Evolutionary conservation across 2,797 vertebrate genomes (phyloP).

Genomic region (Balearica regulorum): DNA sequence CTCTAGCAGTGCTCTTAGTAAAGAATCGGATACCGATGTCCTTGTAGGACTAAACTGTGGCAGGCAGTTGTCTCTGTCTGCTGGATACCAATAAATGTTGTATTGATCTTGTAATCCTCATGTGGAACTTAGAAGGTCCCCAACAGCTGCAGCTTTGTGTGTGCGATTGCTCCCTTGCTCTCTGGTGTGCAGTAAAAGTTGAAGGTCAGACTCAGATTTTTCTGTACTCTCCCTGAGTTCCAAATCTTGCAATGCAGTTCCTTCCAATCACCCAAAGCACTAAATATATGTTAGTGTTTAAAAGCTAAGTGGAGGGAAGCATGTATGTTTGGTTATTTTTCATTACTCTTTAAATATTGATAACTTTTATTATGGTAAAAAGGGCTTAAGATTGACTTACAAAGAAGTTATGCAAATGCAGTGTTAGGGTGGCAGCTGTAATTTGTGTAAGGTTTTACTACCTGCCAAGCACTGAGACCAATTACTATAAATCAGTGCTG

Average conservation of each 20-base stretch:
- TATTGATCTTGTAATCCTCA: not conserved
- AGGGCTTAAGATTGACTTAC: not conserved
- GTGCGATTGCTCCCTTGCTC: not conserved
- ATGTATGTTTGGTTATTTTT: not conserved
- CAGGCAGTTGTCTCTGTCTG: not conserved
- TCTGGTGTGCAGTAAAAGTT: not conserved
- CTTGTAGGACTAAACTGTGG: not conserved
- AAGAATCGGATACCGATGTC: not conserved
- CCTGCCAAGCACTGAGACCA: not conserved
- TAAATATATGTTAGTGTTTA: not conserved
- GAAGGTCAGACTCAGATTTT: not conserved
- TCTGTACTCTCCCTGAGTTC: not conserved
- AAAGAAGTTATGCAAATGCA: not conserved
- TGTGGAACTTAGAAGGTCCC: not conserved
- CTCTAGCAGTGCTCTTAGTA: not conserved
- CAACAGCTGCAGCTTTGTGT: not conserved
- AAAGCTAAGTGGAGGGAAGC: not conserved
- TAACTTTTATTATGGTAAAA: not conserved
- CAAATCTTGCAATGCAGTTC: not conserved
- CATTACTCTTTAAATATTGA: not conserved
- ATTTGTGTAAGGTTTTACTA: not conserved
- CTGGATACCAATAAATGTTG: not conserved
- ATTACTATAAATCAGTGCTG: not conserved
- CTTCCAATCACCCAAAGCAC: not conserved
- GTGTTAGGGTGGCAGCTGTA: not conserved